Percentiles rank a stretch among this genome's conserved stretches.
Evolutionary conservation across 2,113 vertebrate species (phyloP).

Genomic region (Neogale vison): DNA sequence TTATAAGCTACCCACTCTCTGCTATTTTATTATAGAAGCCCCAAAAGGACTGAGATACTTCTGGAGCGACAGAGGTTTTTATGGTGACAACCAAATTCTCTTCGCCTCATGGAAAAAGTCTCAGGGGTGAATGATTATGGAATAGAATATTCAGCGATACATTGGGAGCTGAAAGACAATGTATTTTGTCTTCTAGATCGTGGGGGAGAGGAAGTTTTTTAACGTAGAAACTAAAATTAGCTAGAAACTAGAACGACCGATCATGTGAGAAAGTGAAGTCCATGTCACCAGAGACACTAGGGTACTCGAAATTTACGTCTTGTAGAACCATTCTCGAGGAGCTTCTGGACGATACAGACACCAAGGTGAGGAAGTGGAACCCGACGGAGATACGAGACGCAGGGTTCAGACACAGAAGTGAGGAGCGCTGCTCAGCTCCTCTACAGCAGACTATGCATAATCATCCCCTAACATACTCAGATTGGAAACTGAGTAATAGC

Average conservation of each 20-base stretch:
- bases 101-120: background rate
- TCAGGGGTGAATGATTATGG: background rate
- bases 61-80: background rate
- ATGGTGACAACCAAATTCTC: background rate
- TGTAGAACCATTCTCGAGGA: background rate
- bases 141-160: background rate
- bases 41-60: background rate
- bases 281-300: background rate
- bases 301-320: background rate
- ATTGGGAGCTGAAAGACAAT: background rate
- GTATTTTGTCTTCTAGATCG: background rate
- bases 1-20: background rate
- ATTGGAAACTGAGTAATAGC: background rate
- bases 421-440: background rate
- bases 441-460: background rate
- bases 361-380: background rate
- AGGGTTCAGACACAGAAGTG: background rate
- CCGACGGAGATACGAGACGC: too few relatives aligned
- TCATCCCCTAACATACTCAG: background rate
- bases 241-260: background rate
- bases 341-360: background rate
- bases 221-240: background rate
- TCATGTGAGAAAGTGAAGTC: background rate
- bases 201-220: background rate
- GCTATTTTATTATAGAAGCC: background rate